Conservation (phyloP, 2,113 vertebrate genomes). For the Actenoides lindsayi region DNA sequence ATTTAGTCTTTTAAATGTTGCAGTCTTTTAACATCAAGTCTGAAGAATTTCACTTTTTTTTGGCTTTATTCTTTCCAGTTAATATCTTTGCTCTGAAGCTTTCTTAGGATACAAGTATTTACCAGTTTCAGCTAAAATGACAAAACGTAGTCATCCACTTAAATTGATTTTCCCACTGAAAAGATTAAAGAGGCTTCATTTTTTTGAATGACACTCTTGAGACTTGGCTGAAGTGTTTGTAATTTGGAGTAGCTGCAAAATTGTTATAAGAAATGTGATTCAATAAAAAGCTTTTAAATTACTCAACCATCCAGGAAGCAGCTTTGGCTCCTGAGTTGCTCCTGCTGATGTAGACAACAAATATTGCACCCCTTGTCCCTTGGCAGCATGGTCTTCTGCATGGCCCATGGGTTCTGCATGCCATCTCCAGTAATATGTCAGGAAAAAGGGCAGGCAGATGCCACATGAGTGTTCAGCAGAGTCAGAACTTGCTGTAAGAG, state of each 20-base stretch:
- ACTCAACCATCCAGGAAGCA: neutral
- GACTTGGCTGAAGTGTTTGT: slow-evolving; percentile 17
- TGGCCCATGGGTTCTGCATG: neutral
- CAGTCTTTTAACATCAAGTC: neutral
- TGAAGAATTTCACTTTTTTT: neutral
- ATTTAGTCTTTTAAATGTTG: neutral
- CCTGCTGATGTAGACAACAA: neutral
- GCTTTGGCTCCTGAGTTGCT: neutral
- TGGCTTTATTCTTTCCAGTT: neutral
- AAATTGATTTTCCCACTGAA: slow-evolving; percentile 39
- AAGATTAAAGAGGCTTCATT: slow-evolving; percentile 30
- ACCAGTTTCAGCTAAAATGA: neutral
- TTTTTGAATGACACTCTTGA: slow-evolving; percentile 24
- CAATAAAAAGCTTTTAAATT: neutral
- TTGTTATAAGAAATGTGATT: neutral
- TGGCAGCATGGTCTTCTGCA: neutral
- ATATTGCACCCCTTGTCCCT: neutral
- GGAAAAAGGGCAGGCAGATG: neutral
- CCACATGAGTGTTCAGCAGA: neutral
- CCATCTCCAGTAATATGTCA: neutral
- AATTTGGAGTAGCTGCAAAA: slow-evolving; percentile 2
- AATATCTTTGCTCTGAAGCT: neutral
- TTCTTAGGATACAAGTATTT: slow-evolving; percentile 3
- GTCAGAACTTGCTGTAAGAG: neutral
- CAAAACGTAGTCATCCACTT: slow-evolving; percentile 25